Evolutionary conservation across 2,888 invertebrate genomes (phyloP), one percentile per base, ranked within the genome.

Genomic region (Stomorhina lunata): DNA sequence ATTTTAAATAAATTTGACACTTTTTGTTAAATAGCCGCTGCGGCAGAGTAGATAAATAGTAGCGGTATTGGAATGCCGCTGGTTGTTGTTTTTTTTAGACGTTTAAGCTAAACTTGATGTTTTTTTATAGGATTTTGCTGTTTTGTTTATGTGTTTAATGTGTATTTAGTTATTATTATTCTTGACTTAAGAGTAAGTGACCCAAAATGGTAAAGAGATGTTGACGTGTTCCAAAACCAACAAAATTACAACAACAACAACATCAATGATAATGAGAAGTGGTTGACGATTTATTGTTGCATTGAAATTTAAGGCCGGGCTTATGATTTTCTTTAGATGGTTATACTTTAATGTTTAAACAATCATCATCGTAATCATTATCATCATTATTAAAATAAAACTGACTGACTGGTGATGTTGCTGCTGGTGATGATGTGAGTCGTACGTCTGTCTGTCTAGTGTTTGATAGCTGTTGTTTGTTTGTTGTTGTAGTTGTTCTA

Each of bases 21-120:
- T 72, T 72, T 81, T 72, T 81, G 76, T 81, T 77, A 81, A 53
- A 55, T 63, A 55, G n/a, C n/a, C n/a, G 78, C 43, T 66, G 45
- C 37, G 45, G 55, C 68, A 48, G 73, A 76, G 57, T 57, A 79
- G 73, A n/a, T n/a, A n/a, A n/a, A n/a, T 27, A 32, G 75, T 53
- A 25, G 63, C 17, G 37, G 7, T 45, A 7, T n/a, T 61, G 77
- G 63, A 81, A 73, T 81, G 81, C 20, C 57, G 73, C 27, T 71
- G n/a, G n/a, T n/a, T n/a, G 53, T 25, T 61, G 15, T 32, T 69
- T 63, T 10, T 68, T 65, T 78, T n/a, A n/a, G n/a, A n/a, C n/a
- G n/a, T n/a, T n/a, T 78, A 82, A 82, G 78, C 78, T 78, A 79
- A 75, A 79, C 79, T 82, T 79, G 73, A 71, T 59, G 57, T 79